Base-by-base conservation (phyloP, 2,888 invertebrate genomes). In the Rhopalosiphum nymphaeae region DNA sequence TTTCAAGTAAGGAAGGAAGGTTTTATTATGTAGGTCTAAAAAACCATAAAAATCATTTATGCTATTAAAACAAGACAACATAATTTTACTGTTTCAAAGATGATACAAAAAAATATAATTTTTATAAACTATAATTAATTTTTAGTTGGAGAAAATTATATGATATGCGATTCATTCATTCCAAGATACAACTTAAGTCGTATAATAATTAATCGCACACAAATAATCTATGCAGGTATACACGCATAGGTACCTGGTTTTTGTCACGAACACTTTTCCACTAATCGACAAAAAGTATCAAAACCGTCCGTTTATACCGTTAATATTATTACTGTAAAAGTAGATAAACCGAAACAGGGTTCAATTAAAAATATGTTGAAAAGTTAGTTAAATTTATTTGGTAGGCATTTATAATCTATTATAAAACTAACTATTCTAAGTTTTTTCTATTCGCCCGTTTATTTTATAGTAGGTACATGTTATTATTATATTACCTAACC, bases 401-500 rank as follows among this genome's bases (percentile, higher is more conserved):
- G 7, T 57, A 57, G 26, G 9, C 26, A 57, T 26, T 26, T 57
- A 26, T 26, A 9, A 78, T 36, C 9, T 36, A 36, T 78, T 21
- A 78, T 78, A 36, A 21, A 78, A 36, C 36, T 9, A 16, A 21
- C 78, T 78, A 36, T 13, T 78, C 21, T 9, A 42, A 78, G 3
- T 2, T 78, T 1, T 42, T 21, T 36, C 36, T 78, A 36, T 78
- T 36, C 36, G 36, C 36, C 7, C 36, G 16, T 13, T n/a, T 67
- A n/a, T 67, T 67, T 67, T 67, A 67, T 5, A 29, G 21, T 21
- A 21, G 26, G 36, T 26, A 86, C 29, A 29, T 26, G 85, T 42
- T 44, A 85, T 42, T 85, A 86, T 46, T 86, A 0, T 42, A 67
- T 92, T 92, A 88, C 44, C 2, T 93, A 89, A 93, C 44, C 29